A percentile compares a stretch with the other conserved stretches of the same genome.
Conservation (phyloP, 2,113 vertebrate species). For the Beaufortia kweichowensis region DNA sequence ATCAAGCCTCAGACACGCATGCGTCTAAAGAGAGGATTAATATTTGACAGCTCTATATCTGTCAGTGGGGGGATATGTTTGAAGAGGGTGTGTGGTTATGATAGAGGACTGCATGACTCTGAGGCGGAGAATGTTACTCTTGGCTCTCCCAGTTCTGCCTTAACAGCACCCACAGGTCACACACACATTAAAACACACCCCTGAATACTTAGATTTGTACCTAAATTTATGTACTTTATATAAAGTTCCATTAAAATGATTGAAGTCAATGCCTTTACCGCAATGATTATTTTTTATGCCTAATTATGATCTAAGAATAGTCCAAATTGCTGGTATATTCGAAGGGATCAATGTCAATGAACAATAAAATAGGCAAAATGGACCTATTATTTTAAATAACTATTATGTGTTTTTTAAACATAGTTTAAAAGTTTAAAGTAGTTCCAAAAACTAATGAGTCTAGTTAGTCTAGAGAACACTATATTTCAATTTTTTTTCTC, state of each 20-base stretch:
- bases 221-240: too few species aligned
- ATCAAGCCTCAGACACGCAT: conserved; percentile 56
- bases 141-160: conserved; percentile 60
- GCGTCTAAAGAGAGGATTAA: conserved; percentile 49
- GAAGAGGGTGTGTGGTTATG: conserved; percentile 55
- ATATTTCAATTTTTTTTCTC: neutral
- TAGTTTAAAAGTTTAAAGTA: too few species aligned
- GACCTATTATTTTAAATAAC: too few species aligned
- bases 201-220: too few species aligned
- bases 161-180: conserved; percentile 50
- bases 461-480: neutral
- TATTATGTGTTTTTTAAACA: too few species aligned
- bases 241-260: conserved; percentile 9
- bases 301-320: too few species aligned
- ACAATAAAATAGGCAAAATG: too few species aligned
- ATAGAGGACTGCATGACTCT: conserved; percentile 70
- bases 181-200: conserved; percentile 33
- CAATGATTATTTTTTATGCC: too few species aligned
- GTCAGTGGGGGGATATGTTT: conserved; percentile 59
- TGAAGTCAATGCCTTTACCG: conserved; percentile 17
- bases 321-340: too few species aligned
- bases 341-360: too few species aligned
- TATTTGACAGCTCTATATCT: conserved; percentile 53
- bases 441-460: too few species aligned
- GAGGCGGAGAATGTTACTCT: conserved; percentile 60